Conservation (phyloP, 2,888 invertebrate genomes). For the Drosophila niveifrons region DNA sequence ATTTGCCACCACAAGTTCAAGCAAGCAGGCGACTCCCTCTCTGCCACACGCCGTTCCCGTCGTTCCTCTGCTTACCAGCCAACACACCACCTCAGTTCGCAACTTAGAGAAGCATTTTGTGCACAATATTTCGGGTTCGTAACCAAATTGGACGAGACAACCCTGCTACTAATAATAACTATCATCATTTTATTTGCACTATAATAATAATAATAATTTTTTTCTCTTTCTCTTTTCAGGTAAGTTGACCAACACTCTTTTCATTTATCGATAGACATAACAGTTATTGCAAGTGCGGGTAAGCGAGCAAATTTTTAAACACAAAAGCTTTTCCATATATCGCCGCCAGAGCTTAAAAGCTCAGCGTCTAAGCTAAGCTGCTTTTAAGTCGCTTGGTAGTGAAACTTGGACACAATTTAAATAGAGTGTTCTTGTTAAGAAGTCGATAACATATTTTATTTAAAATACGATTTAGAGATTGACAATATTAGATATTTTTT, state of each 20-base stretch:
- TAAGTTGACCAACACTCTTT: slow-evolving; percentile 54
- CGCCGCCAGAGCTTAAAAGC: slow-evolving; percentile 2
- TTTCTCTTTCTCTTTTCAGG: slow-evolving; percentile 51
- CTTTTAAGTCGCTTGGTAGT: neutral
- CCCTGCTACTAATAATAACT: neutral
- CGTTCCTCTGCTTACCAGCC: neutral
- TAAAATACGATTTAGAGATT: too few relatives aligned
- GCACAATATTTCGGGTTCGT: slow-evolving; percentile 55
- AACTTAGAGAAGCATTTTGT: slow-evolving; percentile 48
- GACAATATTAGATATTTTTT: too few relatives aligned
- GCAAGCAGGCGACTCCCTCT: slow-evolving; percentile 8
- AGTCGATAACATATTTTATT: too few relatives aligned
- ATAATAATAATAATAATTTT: neutral
- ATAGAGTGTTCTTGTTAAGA: too few relatives aligned
- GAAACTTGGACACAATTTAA: too few relatives aligned
- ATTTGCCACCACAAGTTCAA: neutral
- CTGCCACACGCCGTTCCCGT: neutral
- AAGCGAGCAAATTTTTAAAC: slow-evolving; percentile 48
- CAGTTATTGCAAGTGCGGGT: slow-evolving; percentile 22
- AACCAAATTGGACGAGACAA: neutral
- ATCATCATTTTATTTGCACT: neutral
- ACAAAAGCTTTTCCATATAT: neutral
- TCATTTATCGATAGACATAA: slow-evolving; percentile 6
- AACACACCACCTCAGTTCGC: slow-evolving; percentile 12
- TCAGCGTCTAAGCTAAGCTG: neutral